Evolutionary conservation across 2,113 vertebrate genomes (phyloP).

Genomic region (Ammospiza caudacuta): DNA sequence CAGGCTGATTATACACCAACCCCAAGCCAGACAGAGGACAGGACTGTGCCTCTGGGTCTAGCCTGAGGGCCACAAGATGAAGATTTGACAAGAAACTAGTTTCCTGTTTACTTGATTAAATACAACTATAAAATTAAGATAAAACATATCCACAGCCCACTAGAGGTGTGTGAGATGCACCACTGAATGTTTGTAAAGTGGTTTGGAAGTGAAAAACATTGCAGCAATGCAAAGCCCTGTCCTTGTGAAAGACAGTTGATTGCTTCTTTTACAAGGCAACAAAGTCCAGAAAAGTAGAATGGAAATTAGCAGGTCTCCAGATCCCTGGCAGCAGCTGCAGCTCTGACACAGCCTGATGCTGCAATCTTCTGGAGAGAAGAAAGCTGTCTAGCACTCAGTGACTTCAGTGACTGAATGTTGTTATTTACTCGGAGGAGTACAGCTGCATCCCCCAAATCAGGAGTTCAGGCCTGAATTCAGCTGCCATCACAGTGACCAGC

Average conservation of each 20-base stretch:
- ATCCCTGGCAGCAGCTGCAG: background rate
- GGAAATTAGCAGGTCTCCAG: background rate
- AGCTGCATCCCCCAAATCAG: background rate
- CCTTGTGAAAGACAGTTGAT: background rate
- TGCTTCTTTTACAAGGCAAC: background rate
- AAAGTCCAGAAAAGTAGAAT: background rate
- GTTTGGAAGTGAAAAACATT: background rate
- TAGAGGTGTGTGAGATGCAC: background rate
- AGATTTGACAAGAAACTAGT: background rate
- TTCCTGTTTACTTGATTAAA: constrained; percentile 34
- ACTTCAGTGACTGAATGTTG: background rate
- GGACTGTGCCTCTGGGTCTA: background rate
- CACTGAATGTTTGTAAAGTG: background rate
- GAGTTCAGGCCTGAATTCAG: background rate
- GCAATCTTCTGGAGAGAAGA: background rate
- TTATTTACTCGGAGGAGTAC: background rate
- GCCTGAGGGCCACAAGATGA: constrained; percentile 1
- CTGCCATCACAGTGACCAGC: background rate
- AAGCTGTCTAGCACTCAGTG: background rate
- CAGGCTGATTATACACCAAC: background rate
- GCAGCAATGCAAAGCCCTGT: background rate
- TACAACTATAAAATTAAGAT: background rate
- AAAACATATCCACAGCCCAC: background rate
- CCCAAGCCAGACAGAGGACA: background rate
- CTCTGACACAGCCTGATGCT: background rate